A percentile compares a stretch with the other conserved stretches of the same genome.
Evolutionary conservation across 2,113 vertebrate species (phyloP).

Genomic region (Empidonax traillii): DNA sequence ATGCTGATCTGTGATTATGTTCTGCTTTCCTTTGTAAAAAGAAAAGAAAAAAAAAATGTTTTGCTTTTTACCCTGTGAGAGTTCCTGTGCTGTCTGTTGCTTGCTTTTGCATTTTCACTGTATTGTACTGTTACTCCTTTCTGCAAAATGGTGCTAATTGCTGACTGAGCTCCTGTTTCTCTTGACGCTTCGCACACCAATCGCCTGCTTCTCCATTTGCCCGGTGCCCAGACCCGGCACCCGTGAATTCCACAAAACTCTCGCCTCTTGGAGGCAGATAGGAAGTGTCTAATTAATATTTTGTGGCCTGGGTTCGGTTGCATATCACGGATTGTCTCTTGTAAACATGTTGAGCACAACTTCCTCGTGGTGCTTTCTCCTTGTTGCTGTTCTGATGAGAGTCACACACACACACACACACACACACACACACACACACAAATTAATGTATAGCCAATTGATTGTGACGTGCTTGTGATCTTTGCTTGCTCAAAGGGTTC

Average conservation of each 20-base stretch:
- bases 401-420: conserved; percentile 31
- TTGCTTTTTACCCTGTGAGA: conserved; percentile 12
- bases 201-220: conserved; percentile 27
- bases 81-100: conserved; percentile 24
- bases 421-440: background rate
- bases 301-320: conserved; percentile 88
- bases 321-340: conserved; percentile 75
- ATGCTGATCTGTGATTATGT: background rate
- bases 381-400: conserved; percentile 79
- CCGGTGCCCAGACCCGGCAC: background rate
- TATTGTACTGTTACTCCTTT: conserved; percentile 15
- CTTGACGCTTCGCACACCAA: conserved; percentile 40
- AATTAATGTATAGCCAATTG: conserved; percentile 84
- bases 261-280: conserved; percentile 64
- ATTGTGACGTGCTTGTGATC: conserved; percentile 94
- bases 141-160: conserved; percentile 46
- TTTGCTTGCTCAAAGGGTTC: conserved; percentile 89
- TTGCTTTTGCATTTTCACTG: conserved; percentile 26
- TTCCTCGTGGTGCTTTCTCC: conserved; percentile 81
- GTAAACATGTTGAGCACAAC: conserved; percentile 74
- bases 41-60: background rate
- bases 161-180: conserved; percentile 11
- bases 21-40: conserved; percentile 20
- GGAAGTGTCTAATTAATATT: conserved; percentile 79
- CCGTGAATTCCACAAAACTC: background rate